phyloP scores from a whole-genome alignment of 2,113 vertebrate genomes.

The Ptilonorhynchus violaceus region DNA sequence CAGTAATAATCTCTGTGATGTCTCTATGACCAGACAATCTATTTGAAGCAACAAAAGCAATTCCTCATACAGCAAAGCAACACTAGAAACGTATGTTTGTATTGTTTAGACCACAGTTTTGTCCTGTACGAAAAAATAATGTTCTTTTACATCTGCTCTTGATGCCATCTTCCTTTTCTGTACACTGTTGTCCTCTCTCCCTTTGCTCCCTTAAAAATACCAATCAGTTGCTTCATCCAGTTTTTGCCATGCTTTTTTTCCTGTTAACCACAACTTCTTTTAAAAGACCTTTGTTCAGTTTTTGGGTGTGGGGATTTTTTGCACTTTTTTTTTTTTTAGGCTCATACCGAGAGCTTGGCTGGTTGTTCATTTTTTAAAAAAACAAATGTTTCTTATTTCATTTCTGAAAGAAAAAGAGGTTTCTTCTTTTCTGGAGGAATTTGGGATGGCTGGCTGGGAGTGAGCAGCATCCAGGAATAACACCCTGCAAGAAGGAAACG shows the following conservation, averaged over 20 bases:
- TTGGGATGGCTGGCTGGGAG: not conserved
- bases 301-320: not conserved
- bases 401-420: not conserved
- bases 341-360: not conserved
- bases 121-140: not conserved
- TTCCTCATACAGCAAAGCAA: not conserved
- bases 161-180: not conserved
- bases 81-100: not conserved
- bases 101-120: not conserved
- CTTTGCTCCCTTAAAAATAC: not conserved
- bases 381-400: not conserved
- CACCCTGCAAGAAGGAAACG: fast-evolving
- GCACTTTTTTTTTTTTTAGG: not conserved
- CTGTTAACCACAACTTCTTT: not conserved
- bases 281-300: not conserved
- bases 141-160: not conserved
- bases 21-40: not conserved
- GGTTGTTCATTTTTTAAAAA: fast-evolving
- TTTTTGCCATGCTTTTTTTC: not conserved
- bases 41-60: slow-evolving; percentile 13
- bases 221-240: not conserved
- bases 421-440: not conserved
- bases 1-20: not conserved
- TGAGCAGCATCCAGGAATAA: not conserved
- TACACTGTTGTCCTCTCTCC: not conserved